Base-by-base conservation (phyloP, 2,888 invertebrate species). In the Tetrapedia diversipes region DNA sequence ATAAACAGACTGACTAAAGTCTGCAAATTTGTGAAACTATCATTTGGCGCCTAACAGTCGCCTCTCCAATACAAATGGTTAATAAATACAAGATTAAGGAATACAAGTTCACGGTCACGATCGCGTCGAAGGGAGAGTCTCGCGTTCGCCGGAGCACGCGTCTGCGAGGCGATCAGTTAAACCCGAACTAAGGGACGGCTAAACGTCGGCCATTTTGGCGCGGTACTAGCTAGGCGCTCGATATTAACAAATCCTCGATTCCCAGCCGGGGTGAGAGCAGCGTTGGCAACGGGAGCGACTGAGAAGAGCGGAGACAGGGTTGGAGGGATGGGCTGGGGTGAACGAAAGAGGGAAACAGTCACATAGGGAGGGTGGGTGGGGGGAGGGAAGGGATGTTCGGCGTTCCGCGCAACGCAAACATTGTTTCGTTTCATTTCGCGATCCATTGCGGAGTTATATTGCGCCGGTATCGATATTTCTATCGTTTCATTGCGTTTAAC, bases 141-240 rank as follows among this genome's bases (percentile, higher is more conserved):
- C 49, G 3, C 10, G 14, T 54, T 22, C 6, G 43, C n/a, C 24
- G 3, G n/a, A 16, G 3, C 16, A 32, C 11, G 14, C 24, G 47
- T 16, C 22, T 4, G 32, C 45, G 27, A 16, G 29, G 27, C 59
- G 69, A 41, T 39, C 61, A 45, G 63, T 75, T 85, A 82, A 85
- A 82, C 57, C 70, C 43, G 72, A 70, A 83, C 81, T 87, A 86
- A 86, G 82, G 79, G 76, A 82, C 80, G 86, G 86, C 88, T 88
- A 87, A 88, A 81, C 74, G 80, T 61, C 84, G 80, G 86, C 86
- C 88, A 88, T 88, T 82, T 88, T 88, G 85, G 79, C 82, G 79
- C 75, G 69, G 80, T 76, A 82, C 86, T 86, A 86, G 83, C 82
- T 81, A 85, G 81, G 66, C 86, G 86, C 82, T 87, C 86, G 83